Evolutionary conservation across 2,113 vertebrate genomes (phyloP).

Genomic region (Peucedramus taeniatus): DNA sequence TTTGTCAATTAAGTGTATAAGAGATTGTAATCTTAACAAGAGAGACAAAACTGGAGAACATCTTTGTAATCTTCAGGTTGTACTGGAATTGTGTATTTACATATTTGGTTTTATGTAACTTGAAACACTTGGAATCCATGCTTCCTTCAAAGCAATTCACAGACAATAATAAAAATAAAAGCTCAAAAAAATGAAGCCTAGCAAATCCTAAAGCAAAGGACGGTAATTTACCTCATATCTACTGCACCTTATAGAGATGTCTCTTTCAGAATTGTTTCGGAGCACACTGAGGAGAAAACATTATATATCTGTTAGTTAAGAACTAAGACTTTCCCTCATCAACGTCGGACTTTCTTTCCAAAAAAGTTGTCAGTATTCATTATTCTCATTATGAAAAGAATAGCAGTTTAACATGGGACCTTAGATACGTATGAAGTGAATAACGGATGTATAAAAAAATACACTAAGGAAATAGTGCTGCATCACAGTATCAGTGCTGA

Average conservation of each 20-base stretch:
- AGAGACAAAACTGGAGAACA: background rate
- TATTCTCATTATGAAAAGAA: background rate
- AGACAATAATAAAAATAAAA: background rate
- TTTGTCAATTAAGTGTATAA: background rate
- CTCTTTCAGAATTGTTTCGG: background rate
- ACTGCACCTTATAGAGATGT: background rate
- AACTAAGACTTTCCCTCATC: background rate
- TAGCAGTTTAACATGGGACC: background rate
- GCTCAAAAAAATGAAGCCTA: background rate
- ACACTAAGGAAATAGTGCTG: background rate
- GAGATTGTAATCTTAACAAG: background rate
- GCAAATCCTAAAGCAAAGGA: background rate
- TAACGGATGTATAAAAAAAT: background rate
- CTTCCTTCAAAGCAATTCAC: background rate
- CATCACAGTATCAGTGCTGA: background rate
- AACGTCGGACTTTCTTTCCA: rapidly evolving
- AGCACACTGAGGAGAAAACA: background rate
- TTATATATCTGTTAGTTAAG: background rate
- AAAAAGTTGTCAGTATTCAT: background rate
- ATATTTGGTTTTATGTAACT: background rate
- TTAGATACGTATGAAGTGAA: background rate
- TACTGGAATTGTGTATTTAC: background rate
- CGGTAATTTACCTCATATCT: background rate
- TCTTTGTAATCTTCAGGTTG: background rate
- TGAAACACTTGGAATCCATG: background rate